These are phyloP conservation scores for Macrosoma leucophasiata DNA, from an alignment of 2,888 invertebrate genomes.

Conservation along the genomic window DNA sequence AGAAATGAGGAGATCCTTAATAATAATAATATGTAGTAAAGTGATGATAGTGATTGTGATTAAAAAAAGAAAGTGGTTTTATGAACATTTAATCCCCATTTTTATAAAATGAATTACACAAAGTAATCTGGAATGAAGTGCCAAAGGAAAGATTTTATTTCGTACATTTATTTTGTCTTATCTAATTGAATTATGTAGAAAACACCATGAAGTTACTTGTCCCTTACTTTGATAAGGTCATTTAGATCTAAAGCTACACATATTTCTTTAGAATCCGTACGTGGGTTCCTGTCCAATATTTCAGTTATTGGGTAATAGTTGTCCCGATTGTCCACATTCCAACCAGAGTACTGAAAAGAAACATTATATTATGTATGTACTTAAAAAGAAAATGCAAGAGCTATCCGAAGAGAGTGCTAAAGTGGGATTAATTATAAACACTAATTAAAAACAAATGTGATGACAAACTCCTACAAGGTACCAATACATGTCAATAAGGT, in stretches of 20 bases:
- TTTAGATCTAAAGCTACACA: constrained; percentile 73
- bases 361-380: constrained; percentile 5
- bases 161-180: constrained; percentile 64
- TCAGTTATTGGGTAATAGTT: constrained; percentile 77
- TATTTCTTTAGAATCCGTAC: constrained; percentile 71
- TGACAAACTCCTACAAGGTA: too few relatives aligned
- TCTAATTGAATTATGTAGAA: constrained; percentile 61
- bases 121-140: constrained; percentile 70
- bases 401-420: too few relatives aligned
- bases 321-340: constrained; percentile 76
- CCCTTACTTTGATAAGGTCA: constrained; percentile 72
- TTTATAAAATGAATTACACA: constrained; percentile 66
- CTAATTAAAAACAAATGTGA: too few relatives aligned
- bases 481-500: too few relatives aligned
- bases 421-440: too few relatives aligned
- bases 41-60: too few relatives aligned
- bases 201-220: constrained; percentile 62
- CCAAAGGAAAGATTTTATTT: constrained; percentile 52
- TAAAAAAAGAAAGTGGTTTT: constrained; percentile 38
- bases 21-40: too few relatives aligned
- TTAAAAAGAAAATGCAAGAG: constrained; percentile 1
- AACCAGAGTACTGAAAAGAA: constrained; percentile 75
- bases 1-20: too few relatives aligned
- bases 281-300: constrained; percentile 69
- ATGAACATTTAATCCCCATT: constrained; percentile 66